These are phyloP conservation scores for Onychorhynchus coronatus DNA, from an alignment of 2,113 vertebrate genomes.

Conservation along the genomic window DNA sequence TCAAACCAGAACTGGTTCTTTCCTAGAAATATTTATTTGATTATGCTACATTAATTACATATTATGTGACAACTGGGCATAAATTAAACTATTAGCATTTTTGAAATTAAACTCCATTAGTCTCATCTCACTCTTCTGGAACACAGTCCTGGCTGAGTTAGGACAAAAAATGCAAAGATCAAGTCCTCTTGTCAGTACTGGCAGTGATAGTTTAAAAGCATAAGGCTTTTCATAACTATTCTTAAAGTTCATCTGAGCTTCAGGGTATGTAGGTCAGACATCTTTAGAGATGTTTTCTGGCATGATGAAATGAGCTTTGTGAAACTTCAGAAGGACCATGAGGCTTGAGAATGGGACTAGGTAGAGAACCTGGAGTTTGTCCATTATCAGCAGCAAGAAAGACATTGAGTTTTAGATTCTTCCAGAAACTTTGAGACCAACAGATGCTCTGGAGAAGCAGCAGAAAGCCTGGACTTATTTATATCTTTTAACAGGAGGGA, in stretches of 20 bases:
- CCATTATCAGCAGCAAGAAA: background rate
- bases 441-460: background rate
- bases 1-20: background rate
- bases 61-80: background rate
- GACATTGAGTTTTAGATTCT: fast-evolving
- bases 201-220: background rate
- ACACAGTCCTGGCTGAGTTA: background rate
- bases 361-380: background rate
- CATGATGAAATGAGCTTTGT: background rate
- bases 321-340: background rate
- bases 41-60: background rate
- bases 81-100: background rate
- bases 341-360: background rate
- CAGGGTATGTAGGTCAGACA: background rate
- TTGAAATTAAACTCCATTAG: background rate
- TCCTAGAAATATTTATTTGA: background rate
- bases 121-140: background rate
- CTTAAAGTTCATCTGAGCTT: background rate
- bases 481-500: background rate
- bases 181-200: background rate
- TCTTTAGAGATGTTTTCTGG: background rate
- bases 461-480: background rate
- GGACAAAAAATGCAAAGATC: background rate
- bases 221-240: background rate
- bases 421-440: background rate